Percentiles rank a stretch among this genome's conserved stretches.
These are phyloP conservation scores for Drosophila macrospina DNA, from an alignment of 2,888 invertebrate species.

Conservation along the genomic window DNA sequence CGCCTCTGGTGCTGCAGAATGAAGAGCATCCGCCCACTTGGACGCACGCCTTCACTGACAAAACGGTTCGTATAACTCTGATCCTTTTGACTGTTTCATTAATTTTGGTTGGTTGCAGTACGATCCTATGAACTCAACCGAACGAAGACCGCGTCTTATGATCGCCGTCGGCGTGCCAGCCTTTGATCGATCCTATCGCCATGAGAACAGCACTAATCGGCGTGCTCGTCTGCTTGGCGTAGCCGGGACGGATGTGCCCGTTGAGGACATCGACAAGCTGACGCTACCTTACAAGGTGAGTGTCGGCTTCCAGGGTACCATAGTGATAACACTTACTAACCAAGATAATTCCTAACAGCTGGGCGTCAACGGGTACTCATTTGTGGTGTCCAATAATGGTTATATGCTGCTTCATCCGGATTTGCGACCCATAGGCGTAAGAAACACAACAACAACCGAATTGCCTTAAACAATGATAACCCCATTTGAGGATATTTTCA, in stretches of 20 bases:
- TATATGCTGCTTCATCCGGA: conserved; percentile 98
- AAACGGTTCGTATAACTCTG: conserved; percentile 87
- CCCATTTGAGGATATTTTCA: conserved; percentile 30
- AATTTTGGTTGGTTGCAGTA: conserved; percentile 61
- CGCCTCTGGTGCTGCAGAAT: conserved; percentile 91
- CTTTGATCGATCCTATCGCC: conserved; percentile 90
- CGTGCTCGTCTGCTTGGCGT: conserved; percentile 94
- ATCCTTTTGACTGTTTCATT: background rate
- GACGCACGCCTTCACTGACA: conserved; percentile 97
- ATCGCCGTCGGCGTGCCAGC: conserved; percentile 97
- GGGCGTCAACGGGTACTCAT: conserved; percentile 98
- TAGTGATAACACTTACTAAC: background rate
- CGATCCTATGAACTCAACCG: conserved; percentile 68
- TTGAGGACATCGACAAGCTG: conserved; percentile 95
- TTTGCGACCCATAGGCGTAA: conserved; percentile 92
- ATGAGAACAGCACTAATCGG: conserved; percentile 76
- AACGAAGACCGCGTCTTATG: conserved; percentile 88
- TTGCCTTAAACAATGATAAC: background rate
- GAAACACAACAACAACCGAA: conserved; percentile 72
- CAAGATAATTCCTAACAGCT: conserved; percentile 87
- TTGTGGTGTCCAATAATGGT: conserved; percentile 98
- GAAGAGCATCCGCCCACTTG: conserved; percentile 93
- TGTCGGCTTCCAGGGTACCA: background rate
- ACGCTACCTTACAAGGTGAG: conserved; percentile 95
- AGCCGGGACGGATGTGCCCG: conserved; percentile 93